Evolutionary conservation across 2,113 vertebrate species (phyloP), one percentile per base, ranked within the genome.

Genomic region (Xenopus tropicalis): DNA sequence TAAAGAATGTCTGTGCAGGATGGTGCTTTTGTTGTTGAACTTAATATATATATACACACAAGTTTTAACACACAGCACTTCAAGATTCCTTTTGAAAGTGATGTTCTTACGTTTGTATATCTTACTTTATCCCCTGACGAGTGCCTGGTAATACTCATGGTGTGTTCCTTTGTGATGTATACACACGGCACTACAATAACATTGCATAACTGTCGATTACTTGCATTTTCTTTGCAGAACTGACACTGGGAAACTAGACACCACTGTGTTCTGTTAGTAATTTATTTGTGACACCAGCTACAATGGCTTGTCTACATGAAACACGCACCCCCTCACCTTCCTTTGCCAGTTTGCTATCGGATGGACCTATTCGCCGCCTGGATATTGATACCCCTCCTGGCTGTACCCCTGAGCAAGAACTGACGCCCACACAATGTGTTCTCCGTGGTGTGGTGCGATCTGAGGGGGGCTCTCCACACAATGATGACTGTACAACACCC

Each of bases 381-480:
- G 94, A 95, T 82, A 89, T 90, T 12, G 94, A 95, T 67, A 92
- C 93, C 9, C 73, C 73, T 24, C 92, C 94, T 0, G 93, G 92
- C 77, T 94, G 94, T 85, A 96, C 94, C 57, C 94, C 94, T 0
- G 95, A 96, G 74, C 94, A 92, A 81, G 95, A 96, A 82, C 87
- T 97, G 74, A 96, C 95, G 1, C 95, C 95, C 12, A 98, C 95
- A 22, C 95, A 98, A 84, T 98, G 95, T 66, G 95, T 96, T 29
- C 87, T 98, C 51, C 91, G 94, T n/a, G 96, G 96, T 13, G 94
- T 96, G 51, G 88, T 96, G 71, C 94, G 94, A 63, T 88, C 93
- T 3, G 86, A 93, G 67, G 93, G 90, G 0, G 91, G 82, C 91
- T 43, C 87, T 87, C 87, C 93, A 43, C 88, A 92, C 52, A 79